phyloP scores from a whole-genome alignment of 2,888 invertebrate species.

The Acholoe squamosa region DNA sequence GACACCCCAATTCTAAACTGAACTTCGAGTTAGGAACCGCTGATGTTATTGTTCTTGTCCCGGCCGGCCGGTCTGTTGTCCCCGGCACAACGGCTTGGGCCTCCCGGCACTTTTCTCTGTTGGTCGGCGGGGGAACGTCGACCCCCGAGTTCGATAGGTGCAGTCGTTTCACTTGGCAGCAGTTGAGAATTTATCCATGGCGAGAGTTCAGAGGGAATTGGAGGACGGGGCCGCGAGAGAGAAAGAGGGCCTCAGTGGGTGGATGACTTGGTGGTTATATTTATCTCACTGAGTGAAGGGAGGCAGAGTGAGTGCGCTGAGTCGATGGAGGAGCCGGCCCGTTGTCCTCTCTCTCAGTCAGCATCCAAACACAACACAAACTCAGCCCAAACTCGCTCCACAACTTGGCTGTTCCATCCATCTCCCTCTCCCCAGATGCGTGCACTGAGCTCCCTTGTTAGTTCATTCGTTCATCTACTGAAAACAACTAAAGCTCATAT shows the following conservation, averaged over 20 bases:
- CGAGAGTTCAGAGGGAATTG: not conserved
- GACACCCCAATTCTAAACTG: not conserved
- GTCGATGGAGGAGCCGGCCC: not conserved
- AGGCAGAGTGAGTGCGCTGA: not conserved
- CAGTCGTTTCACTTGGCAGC: too few species aligned
- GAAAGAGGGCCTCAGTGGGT: not conserved
- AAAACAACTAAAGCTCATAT: too few species aligned
- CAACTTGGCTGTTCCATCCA: not conserved
- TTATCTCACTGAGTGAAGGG: conserved; percentile 24
- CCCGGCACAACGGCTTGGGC: not conserved
- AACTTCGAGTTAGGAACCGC: not conserved
- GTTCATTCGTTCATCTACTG: not conserved
- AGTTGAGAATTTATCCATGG: not conserved
- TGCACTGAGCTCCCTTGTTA: not conserved
- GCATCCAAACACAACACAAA: conserved; percentile 8
- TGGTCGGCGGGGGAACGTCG: not conserved
- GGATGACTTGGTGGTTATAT: conserved; percentile 43
- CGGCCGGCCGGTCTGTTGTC: not conserved
- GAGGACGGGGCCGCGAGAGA: not conserved
- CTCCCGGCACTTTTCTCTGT: not conserved
- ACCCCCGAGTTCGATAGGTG: too few species aligned
- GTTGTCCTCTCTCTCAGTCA: not conserved
- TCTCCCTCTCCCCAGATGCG: not conserved
- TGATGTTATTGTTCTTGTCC: not conserved
- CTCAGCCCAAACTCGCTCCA: not conserved